Percentiles rank a stretch among this genome's conserved stretches.
These are phyloP conservation scores for Hylyphantes graminicola DNA, from an alignment of 1,140 invertebrate genomes.

Conservation along the genomic window DNA sequence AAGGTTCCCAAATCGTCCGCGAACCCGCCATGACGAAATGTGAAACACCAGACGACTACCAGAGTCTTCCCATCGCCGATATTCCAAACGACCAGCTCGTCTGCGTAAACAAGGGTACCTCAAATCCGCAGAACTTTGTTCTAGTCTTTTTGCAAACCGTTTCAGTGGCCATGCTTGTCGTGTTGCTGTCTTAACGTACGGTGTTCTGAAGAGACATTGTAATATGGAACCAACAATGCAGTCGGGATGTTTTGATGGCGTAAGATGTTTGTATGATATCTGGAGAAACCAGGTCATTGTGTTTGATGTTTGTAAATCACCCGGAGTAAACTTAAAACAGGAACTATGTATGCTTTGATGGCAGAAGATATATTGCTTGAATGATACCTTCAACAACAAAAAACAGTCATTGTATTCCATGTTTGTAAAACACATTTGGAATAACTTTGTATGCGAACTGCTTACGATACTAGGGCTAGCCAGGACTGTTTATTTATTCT, in stretches of 20 bases:
- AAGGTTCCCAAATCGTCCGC: constrained; percentile 25
- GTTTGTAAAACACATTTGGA: no score
- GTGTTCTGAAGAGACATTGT: not conserved
- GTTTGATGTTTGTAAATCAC: no score
- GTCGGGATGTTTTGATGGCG: not conserved
- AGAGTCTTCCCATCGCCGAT: constrained; percentile 27
- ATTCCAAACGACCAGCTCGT: constrained; percentile 47
- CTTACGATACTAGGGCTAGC: no score
- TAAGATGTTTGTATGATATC: not conserved
- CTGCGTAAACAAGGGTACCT: constrained; percentile 12
- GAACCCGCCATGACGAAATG: constrained; percentile 38
- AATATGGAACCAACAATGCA: not conserved
- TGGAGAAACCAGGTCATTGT: not conserved
- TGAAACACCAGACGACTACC: constrained; percentile 29
- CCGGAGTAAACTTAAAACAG: no score
- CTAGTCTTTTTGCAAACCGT: not conserved
- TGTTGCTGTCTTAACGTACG: not conserved
- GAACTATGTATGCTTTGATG: no score
- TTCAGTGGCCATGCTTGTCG: not conserved
- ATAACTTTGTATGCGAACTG: no score
- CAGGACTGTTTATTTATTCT: no score
- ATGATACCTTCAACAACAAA: no score
- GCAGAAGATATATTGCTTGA: no score
- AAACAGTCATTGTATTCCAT: no score
- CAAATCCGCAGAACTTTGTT: not conserved